Base-by-base conservation (phyloP, 1,140 invertebrate genomes). In the Acromyrmex echinatior region DNA sequence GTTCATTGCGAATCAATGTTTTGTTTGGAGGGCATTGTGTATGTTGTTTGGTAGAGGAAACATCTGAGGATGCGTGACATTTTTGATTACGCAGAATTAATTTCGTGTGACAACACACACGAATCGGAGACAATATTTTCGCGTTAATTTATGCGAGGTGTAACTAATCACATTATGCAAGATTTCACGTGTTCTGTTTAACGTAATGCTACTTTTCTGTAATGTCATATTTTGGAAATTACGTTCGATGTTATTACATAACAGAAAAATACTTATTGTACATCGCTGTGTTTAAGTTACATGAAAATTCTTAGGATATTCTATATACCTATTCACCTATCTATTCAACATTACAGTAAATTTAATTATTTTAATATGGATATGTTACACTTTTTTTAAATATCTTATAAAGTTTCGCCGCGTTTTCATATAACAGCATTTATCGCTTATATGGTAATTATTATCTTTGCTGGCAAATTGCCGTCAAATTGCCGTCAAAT, bases 1-100 rank as follows among this genome's bases (percentile, higher is more conserved):
- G 88, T 89, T 87, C 65, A 87, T 77, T 21, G 76, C 35, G 56
- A 76, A 80, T 60, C 80, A 49, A 49, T 74, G 39, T 84, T 84
- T 76, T 60, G 56, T 18, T 82, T 62, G 80, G 25, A 76, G 28
- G 10, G 39, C 35, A 49, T 74, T 62, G 39, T 62, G 70, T 62
- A 25, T 62, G n/a, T 25, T 58, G 35, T 82, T 62, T 76, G 70
- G 31, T 35, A 35, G 31, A 74, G 58, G 45, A 63, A 71, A 71
- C 31, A 49, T 71, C 10, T 71, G 16, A 35, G 39, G 6, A 63
- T 14, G 35, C 39, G 16, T 35, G 25, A 18, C 49, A 18, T 76
- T 76, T 81, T 73, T 74, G n/a, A 51, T 60, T 31, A 45, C 10
- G 28, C 56, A n/a, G 18, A 84, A 76, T 74, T 84, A 74, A 82